Conservation (phyloP, 2,113 vertebrate species). For the Egretta garzetta region DNA sequence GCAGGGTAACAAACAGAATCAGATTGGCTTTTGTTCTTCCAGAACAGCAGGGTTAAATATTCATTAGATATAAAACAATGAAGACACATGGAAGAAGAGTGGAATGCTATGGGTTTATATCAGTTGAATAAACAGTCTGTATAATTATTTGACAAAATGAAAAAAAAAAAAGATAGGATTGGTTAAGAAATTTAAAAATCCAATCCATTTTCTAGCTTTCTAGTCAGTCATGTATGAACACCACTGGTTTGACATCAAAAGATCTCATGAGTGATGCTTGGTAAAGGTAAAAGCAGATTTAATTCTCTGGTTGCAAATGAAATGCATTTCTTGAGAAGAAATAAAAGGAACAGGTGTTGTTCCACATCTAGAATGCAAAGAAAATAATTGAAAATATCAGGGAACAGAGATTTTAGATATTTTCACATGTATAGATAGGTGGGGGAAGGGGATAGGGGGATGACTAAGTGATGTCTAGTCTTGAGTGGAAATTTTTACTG, state of each 20-base stretch:
- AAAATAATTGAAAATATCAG: neutral
- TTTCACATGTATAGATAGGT: neutral
- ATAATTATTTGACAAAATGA: neutral
- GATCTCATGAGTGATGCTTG: neutral
- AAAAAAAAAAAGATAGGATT: neutral
- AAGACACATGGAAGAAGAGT: neutral
- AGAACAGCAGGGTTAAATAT: conserved; percentile 1
- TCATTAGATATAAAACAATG: neutral
- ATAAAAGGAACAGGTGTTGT: neutral
- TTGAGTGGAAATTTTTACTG: neutral
- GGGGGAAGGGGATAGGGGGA: neutral
- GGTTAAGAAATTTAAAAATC: neutral
- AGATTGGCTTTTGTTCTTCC: neutral
- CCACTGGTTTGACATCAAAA: neutral
- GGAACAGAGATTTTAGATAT: neutral
- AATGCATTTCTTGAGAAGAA: neutral
- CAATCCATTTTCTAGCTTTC: neutral
- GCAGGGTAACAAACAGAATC: conserved; percentile 15
- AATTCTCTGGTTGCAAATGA: neutral
- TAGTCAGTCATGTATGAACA: neutral
- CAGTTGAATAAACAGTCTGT: neutral
- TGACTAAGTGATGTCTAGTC: neutral
- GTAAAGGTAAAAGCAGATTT: neutral
- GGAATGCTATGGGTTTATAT: neutral
- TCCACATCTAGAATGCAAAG: neutral